These are phyloP conservation scores for Cylloceria caligata DNA, from an alignment of 2,888 invertebrate genomes.

Conservation along the genomic window DNA sequence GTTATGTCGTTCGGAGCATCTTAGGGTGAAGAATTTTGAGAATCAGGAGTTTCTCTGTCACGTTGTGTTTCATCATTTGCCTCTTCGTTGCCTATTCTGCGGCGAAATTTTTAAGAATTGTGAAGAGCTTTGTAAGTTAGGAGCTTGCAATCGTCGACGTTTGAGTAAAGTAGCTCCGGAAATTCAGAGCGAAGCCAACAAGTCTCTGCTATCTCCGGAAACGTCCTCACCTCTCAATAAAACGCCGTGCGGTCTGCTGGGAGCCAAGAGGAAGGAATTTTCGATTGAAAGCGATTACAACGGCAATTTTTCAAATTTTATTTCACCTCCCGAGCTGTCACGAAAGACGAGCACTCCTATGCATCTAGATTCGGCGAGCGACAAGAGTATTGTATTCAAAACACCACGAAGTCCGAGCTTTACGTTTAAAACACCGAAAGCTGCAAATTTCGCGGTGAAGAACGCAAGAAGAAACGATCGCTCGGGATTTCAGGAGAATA, in stretches of 20 bases:
- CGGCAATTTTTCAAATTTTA: constrained; percentile 67
- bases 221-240: constrained; percentile 51
- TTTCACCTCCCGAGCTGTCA: constrained; percentile 76
- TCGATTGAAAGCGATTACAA: constrained; percentile 65
- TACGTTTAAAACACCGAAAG: constrained; percentile 74
- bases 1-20: constrained; percentile 73
- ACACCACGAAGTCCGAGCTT: constrained; percentile 71
- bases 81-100: constrained; percentile 77
- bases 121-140: constrained; percentile 73
- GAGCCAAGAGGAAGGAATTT: constrained; percentile 40
- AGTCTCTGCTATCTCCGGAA: constrained; percentile 51
- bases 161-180: neutral
- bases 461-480: constrained; percentile 32
- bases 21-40: constrained; percentile 72
- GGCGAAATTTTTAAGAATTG: constrained; percentile 72
- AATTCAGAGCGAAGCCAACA: neutral
- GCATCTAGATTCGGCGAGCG: constrained; percentile 67
- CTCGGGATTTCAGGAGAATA: constrained; percentile 24
- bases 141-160: constrained; percentile 69
- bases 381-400: constrained; percentile 69
- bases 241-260: constrained; percentile 49
- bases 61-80: constrained; percentile 77
- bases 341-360: constrained; percentile 80
- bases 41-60: constrained; percentile 75
- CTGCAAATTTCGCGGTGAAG: neutral